Percentiles rank a stretch among this genome's conserved stretches.
These are phyloP conservation scores for Hydrotaea cyrtoneurina DNA, from an alignment of 2,888 invertebrate species.

Conservation along the genomic window DNA sequence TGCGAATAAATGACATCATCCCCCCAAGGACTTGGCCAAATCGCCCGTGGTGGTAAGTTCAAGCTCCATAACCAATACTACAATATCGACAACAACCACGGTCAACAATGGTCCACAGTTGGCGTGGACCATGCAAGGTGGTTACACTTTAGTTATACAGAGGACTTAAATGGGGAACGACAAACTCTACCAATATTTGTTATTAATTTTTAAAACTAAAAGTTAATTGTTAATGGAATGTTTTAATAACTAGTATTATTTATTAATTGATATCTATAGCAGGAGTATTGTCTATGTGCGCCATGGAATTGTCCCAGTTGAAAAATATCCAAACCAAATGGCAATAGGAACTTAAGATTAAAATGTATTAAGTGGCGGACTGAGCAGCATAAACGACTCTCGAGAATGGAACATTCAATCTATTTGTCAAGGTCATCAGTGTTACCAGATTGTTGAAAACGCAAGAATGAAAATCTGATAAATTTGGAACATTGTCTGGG, in stretches of 20 bases:
- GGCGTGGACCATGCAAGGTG: conserved; percentile 66
- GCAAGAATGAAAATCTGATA: too few relatives aligned
- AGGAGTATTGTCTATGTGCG: neutral
- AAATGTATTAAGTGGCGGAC: neutral
- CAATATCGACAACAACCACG: conserved; percentile 63
- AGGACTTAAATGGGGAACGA: conserved; percentile 46
- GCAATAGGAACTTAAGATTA: too few relatives aligned
- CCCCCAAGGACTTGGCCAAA: conserved; percentile 58
- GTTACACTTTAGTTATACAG: conserved; percentile 65
- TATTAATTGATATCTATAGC: neutral
- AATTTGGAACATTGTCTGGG: too few relatives aligned
- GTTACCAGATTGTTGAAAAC: neutral
- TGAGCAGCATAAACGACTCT: neutral
- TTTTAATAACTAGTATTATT: conserved; percentile 33
- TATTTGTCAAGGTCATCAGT: neutral
- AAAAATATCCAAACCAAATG: neutral
- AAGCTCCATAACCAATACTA: conserved; percentile 71
- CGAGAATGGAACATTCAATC: neutral
- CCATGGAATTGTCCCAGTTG: too few relatives aligned
- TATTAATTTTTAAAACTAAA: neutral
- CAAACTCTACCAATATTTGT: conserved; percentile 10
- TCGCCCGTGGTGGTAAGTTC: conserved; percentile 71
- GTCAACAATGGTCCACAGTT: conserved; percentile 71
- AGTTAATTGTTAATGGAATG: conserved; percentile 35
- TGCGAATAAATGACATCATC: conserved; percentile 58